Evolutionary conservation across 2,888 invertebrate genomes (phyloP).

Genomic region (Nephrotoma guestfalica): DNA sequence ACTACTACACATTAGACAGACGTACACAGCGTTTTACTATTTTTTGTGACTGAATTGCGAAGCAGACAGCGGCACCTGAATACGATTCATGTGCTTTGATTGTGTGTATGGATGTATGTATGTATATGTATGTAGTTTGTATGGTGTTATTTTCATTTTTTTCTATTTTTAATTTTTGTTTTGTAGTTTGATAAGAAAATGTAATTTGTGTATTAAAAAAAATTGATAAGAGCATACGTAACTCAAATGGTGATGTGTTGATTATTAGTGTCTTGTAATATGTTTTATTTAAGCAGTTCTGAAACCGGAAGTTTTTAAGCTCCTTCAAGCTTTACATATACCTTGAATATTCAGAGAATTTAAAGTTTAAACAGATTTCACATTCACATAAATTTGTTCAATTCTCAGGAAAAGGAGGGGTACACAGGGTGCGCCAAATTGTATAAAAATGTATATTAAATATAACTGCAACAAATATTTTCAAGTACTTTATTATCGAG

Average conservation of each 20-base stretch:
- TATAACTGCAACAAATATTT: too few species aligned
- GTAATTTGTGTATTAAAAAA: neutral
- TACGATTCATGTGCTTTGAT: neutral
- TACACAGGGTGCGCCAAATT: too few species aligned
- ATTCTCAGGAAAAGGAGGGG: too few species aligned
- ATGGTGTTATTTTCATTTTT: neutral
- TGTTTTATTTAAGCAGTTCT: too few species aligned
- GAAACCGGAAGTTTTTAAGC: too few species aligned
- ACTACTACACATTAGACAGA: neutral
- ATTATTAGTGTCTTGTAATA: neutral
- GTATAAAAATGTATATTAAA: too few species aligned
- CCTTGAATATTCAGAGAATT: too few species aligned
- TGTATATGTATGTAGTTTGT: neutral
- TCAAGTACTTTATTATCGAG: too few species aligned
- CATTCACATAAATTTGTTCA: too few species aligned
- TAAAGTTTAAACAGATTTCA: too few species aligned
- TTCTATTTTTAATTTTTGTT: neutral
- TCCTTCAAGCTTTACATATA: too few species aligned
- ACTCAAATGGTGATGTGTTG: neutral
- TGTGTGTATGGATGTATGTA: neutral
- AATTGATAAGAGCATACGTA: neutral
- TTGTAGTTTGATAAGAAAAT: neutral
- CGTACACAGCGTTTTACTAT: neutral
- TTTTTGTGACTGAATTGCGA: neutral
- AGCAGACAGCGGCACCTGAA: neutral